phyloP scores from a whole-genome alignment of 1,140 invertebrate genomes.

The Caerostris extrusa region DNA sequence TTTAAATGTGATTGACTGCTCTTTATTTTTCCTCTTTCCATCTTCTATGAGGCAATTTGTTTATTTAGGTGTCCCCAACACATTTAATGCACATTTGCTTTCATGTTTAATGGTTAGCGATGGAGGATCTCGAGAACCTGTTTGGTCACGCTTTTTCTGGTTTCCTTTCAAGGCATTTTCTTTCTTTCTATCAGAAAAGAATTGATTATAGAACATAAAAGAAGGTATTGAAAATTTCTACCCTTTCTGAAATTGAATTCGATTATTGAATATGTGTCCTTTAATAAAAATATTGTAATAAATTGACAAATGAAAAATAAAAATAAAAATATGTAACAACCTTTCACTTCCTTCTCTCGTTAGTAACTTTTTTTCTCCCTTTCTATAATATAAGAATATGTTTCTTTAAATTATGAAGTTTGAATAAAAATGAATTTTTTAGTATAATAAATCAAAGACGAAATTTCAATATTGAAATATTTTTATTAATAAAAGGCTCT shows the following conservation, averaged over 20 bases:
- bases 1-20: slow-evolving; percentile 70
- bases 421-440: no score
- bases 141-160: not conserved
- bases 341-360: no score
- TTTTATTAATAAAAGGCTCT: no score
- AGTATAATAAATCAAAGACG: no score
- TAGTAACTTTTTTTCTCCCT: no score
- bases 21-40: not conserved
- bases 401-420: no score
- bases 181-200: not conserved
- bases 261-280: slow-evolving; percentile 4
- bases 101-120: not conserved
- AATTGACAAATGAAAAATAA: not conserved
- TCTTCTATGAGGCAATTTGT: slow-evolving; percentile 34
- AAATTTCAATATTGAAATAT: no score
- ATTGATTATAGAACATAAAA: not conserved
- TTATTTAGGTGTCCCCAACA: slow-evolving; percentile 19
- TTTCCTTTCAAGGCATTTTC: no score
- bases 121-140: not conserved
- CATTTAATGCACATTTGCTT: slow-evolving; percentile 23
- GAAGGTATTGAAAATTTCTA: not conserved
- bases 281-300: not conserved
- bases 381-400: no score
- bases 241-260: not conserved
- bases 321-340: not conserved